phyloP scores from a whole-genome alignment of 2,113 vertebrate species.

The Daboia siamensis region DNA sequence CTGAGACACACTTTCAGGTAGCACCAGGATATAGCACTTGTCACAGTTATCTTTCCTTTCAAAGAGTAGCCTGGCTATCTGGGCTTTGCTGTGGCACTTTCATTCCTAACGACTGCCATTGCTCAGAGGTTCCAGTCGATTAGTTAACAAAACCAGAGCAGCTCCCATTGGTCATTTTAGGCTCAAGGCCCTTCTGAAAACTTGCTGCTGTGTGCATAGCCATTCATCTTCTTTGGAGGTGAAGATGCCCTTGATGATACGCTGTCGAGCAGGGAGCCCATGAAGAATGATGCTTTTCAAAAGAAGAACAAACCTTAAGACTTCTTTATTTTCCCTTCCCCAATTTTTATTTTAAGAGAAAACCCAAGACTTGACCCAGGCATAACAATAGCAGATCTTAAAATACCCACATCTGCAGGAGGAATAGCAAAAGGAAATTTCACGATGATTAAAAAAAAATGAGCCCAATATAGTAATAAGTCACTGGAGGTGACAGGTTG shows the following conservation, averaged over 20 bases:
- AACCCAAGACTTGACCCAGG: not conserved
- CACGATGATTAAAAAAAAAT: not conserved
- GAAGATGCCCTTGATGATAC: constrained; percentile 3
- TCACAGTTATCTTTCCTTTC: not conserved
- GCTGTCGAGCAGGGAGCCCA: not conserved
- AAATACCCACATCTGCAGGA: not conserved
- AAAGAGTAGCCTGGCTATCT: accelerated
- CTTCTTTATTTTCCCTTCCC: not conserved
- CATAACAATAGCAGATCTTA: not conserved
- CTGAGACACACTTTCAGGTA: not conserved
- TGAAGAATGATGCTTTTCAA: not conserved
- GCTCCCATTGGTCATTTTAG: not conserved
- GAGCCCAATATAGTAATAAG: not conserved
- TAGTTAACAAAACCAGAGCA: not conserved
- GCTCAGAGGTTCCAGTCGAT: not conserved
- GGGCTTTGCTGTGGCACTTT: accelerated
- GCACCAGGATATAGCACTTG: not conserved
- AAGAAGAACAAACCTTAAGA: not conserved
- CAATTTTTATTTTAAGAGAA: not conserved
- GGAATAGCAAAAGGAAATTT: not conserved
- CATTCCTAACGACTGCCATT: constrained; percentile 15
- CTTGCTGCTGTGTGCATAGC: not conserved
- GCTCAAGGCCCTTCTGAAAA: not conserved
- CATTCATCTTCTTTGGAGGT: not conserved
- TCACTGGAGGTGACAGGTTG: not conserved